A percentile compares a stretch with the other conserved stretches of the same genome.
Conservation (phyloP, 2,888 invertebrate species). For the Poecilobothrus nobilitatus region DNA sequence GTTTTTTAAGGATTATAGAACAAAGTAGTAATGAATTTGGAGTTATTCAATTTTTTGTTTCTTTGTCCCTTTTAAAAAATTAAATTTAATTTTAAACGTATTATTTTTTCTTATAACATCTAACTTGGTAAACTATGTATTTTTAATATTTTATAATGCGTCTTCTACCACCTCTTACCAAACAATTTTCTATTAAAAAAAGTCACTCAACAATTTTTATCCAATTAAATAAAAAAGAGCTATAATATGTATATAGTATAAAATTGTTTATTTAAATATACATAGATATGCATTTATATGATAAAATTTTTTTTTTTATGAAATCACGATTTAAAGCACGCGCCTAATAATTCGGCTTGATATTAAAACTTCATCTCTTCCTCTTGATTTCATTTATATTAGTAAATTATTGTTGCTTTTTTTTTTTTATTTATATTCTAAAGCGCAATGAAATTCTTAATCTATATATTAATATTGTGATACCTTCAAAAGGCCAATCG, state of each 20-base stretch:
- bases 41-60: no score
- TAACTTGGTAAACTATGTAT: no score
- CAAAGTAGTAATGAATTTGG: no score
- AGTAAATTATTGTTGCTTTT: not conserved
- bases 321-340: conserved; percentile 22
- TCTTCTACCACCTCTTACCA: no score
- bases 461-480: not conserved
- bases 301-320: conserved; percentile 10
- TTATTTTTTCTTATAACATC: no score
- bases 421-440: not conserved
- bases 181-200: no score
- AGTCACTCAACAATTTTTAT: no score
- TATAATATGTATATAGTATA: not conserved
- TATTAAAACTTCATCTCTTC: conserved; percentile 23
- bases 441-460: not conserved
- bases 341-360: conserved; percentile 21
- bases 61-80: no score
- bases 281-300: not conserved
- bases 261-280: not conserved
- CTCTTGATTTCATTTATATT: conserved; percentile 12
- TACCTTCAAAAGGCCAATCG: conserved; percentile 19
- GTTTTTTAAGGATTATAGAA: no score
- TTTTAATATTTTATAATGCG: no score
- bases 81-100: no score
- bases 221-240: no score